These are phyloP conservation scores for Hyles lineata DNA, from an alignment of 2,888 invertebrate species.

Conservation along the genomic window DNA sequence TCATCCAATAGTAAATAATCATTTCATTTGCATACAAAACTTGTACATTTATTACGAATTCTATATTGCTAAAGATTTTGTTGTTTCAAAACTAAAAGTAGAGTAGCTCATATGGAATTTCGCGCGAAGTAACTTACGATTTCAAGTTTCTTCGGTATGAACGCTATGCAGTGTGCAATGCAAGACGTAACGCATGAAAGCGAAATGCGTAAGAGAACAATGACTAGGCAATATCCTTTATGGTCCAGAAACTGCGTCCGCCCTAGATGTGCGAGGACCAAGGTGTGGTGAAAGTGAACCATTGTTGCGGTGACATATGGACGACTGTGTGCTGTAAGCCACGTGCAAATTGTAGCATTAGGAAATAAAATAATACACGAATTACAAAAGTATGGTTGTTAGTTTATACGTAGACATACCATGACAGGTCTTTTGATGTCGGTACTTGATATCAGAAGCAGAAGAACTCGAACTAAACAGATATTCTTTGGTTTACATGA, in stretches of 20 bases:
- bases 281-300: constrained; percentile 63
- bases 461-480: too few species aligned
- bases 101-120: neutral
- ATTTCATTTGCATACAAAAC: too few species aligned
- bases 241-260: constrained; percentile 80
- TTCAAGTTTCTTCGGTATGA: neutral
- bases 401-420: too few species aligned
- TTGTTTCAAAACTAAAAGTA: too few species aligned
- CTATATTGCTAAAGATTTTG: neutral
- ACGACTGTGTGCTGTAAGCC: neutral
- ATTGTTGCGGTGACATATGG: constrained; percentile 60
- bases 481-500: too few species aligned
- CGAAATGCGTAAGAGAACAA: constrained; percentile 63
- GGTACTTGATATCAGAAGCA: too few species aligned
- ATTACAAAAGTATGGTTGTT: too few species aligned
- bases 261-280: constrained; percentile 68
- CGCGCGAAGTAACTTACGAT: neutral
- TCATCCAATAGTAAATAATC: too few species aligned
- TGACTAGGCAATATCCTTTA: constrained; percentile 72
- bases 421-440: too few species aligned
- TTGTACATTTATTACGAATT: too few species aligned
- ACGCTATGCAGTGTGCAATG: neutral
- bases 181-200: constrained; percentile 32
- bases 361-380: neutral
- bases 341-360: neutral